A percentile compares a stretch with the other conserved stretches of the same genome.
These are phyloP conservation scores for Tuberolachnus salignus DNA, from an alignment of 2,888 invertebrate genomes.

Conservation along the genomic window DNA sequence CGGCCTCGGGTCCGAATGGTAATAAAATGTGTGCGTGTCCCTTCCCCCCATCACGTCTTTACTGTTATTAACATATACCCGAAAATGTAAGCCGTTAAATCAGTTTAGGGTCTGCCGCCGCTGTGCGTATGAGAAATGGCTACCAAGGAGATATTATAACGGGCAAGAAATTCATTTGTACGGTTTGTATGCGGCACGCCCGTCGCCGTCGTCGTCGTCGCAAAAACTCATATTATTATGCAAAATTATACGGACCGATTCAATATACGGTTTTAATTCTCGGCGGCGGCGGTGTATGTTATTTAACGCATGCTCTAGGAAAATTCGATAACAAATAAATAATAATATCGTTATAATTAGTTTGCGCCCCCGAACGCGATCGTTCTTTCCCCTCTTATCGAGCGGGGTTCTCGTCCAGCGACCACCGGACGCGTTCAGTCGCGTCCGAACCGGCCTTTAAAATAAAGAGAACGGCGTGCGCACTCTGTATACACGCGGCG, in stretches of 20 bases:
- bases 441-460: too few species aligned
- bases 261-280: conserved; percentile 20
- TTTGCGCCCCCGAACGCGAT: too few species aligned
- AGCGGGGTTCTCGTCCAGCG: too few species aligned
- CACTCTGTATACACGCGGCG: too few species aligned
- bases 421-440: too few species aligned
- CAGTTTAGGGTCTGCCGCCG: conserved; percentile 31
- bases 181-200: conserved; percentile 1
- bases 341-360: background rate
- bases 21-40: background rate
- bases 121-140: too few species aligned
- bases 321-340: conserved; percentile 11
- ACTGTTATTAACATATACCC: conserved; percentile 32
- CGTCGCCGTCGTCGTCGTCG: background rate
- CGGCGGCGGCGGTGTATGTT: background rate
- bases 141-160: background rate
- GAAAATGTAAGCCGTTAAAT: conserved; percentile 31
- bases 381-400: too few species aligned
- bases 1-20: background rate
- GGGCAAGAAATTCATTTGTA: conserved; percentile 38
- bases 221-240: conserved; percentile 36
- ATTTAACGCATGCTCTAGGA: background rate
- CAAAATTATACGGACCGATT: conserved; percentile 29
- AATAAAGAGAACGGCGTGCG: too few species aligned
- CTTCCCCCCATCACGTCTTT: too few species aligned